Percentiles rank a stretch among this genome's conserved stretches.
These are phyloP conservation scores for Uria aalge DNA, from an alignment of 2,113 vertebrate genomes.

Conservation along the genomic window DNA sequence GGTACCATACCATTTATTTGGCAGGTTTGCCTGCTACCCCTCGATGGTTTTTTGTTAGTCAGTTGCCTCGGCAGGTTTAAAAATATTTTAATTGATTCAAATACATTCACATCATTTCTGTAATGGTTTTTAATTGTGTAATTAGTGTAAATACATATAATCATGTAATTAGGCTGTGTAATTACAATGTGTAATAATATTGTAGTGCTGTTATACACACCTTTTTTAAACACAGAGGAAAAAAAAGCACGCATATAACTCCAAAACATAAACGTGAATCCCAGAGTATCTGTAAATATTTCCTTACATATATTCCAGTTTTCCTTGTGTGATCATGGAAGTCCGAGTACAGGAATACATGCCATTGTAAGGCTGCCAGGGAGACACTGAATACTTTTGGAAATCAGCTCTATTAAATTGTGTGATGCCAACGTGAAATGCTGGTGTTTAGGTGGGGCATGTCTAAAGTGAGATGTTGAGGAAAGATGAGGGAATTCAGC, in stretches of 20 bases:
- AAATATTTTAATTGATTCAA: slow-evolving; percentile 62
- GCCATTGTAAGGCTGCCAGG: background rate
- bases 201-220: slow-evolving; percentile 16
- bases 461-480: background rate
- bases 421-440: background rate
- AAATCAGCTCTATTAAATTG: background rate
- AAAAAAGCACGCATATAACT: background rate
- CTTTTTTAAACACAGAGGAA: background rate
- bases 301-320: background rate
- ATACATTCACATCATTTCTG: slow-evolving; percentile 32
- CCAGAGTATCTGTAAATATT: background rate
- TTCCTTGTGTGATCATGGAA: background rate
- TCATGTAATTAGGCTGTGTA: slow-evolving; percentile 56
- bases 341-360: background rate
- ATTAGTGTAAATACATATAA: slow-evolving; percentile 67
- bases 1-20: background rate
- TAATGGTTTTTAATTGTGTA: slow-evolving; percentile 64
- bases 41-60: background rate
- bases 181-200: slow-evolving; percentile 67
- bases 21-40: background rate
- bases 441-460: background rate
- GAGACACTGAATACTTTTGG: background rate
- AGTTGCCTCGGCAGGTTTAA: background rate
- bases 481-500: background rate
- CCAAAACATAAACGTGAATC: background rate